A percentile compares a stretch with the other conserved stretches of the same genome.
Evolutionary conservation across 2,888 invertebrate species (phyloP).

Genomic region (Pseudanteris insignis): DNA sequence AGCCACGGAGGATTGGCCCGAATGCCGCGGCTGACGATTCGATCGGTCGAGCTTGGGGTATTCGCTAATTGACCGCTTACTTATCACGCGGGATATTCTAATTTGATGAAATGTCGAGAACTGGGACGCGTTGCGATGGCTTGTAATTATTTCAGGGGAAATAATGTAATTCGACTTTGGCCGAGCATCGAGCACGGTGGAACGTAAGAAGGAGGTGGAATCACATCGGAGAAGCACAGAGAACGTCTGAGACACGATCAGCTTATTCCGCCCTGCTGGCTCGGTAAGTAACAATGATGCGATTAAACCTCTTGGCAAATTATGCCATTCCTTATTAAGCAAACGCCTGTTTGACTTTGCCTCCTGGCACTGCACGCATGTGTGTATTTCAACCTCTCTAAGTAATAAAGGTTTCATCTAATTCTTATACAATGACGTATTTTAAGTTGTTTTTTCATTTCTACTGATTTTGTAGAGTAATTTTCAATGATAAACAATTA

Average conservation of each 20-base stretch:
- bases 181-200: conserved; percentile 39
- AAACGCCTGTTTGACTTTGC: conserved; percentile 53
- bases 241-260: conserved; percentile 57
- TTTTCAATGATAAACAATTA: too few species aligned
- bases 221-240: conserved; percentile 39
- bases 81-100: conserved; percentile 21
- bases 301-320: conserved; percentile 61
- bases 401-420: conserved; percentile 11
- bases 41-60: conserved; percentile 15
- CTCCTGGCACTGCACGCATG: conserved; percentile 49
- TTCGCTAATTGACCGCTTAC: conserved; percentile 18
- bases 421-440: neutral
- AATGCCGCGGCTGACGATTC: conserved; percentile 5
- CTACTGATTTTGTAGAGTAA: too few species aligned
- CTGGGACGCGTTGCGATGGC: conserved; percentile 30
- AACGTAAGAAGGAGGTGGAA: conserved; percentile 43
- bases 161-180: conserved; percentile 53
- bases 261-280: conserved; percentile 63
- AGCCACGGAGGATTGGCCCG: too few species aligned
- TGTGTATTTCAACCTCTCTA: conserved; percentile 27
- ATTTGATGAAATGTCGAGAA: conserved; percentile 36
- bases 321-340: conserved; percentile 56
- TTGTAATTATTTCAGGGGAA: conserved; percentile 50
- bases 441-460: too few species aligned
- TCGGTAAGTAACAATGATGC: conserved; percentile 60